Evolutionary conservation across 1,140 invertebrate species (phyloP).

Genomic region (Mizuhopecten yessoensis): DNA sequence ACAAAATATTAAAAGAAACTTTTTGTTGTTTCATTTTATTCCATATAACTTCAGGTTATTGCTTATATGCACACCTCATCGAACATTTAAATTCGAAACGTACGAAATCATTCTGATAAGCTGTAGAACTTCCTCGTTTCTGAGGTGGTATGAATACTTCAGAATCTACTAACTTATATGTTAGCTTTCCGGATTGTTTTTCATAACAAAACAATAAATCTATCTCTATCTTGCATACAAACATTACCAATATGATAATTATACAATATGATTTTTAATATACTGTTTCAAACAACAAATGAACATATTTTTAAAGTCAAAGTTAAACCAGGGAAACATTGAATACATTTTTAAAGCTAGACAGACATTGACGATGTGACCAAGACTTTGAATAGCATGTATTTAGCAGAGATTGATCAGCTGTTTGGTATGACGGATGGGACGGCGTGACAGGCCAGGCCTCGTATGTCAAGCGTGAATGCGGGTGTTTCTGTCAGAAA

Average conservation of each 20-base stretch:
- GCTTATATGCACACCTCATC: no score
- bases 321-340: neutral
- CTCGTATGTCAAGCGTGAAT: neutral
- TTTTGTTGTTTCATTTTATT: no score
- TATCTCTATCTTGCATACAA: no score
- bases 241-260: no score
- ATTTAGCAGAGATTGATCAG: constrained; percentile 6
- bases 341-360: neutral
- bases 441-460: neutral
- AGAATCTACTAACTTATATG: neutral
- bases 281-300: no score
- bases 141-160: neutral
- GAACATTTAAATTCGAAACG: neutral
- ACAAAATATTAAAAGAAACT: no score
- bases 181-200: neutral
- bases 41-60: no score
- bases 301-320: no score
- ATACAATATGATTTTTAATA: no score
- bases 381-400: neutral
- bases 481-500: neutral
- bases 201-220: neutral
- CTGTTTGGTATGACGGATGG: neutral
- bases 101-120: neutral
- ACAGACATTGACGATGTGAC: neutral
- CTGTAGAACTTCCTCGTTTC: neutral